phyloP scores from a whole-genome alignment of 1,140 invertebrate species.

The Drosophila micromelanica region DNA sequence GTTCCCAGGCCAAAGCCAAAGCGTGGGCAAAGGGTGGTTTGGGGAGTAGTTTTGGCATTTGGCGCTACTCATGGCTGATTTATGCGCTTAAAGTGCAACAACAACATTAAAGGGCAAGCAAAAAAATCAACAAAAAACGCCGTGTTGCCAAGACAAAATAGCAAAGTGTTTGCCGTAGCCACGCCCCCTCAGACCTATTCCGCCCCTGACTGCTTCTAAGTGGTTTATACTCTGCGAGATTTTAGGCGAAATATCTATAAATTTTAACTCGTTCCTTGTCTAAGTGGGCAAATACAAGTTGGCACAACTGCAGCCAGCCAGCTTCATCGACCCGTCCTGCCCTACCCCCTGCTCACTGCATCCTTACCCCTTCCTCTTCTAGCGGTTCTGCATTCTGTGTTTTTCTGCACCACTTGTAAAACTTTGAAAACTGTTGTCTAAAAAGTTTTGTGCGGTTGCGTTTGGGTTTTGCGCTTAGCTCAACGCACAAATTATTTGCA shows the following conservation, averaged over 20 bases:
- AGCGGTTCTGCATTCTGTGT: constrained; percentile 7
- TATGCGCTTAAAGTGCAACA: constrained; percentile 67
- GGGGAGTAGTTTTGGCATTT: constrained; percentile 50
- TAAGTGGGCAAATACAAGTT: constrained; percentile 77
- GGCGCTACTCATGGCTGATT: constrained; percentile 71
- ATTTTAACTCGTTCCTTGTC: constrained; percentile 78
- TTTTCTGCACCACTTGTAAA: constrained; percentile 70
- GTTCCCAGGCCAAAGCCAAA: neutral
- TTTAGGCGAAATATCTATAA: constrained; percentile 80
- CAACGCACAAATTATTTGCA: constrained; percentile 79
- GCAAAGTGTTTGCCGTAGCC: constrained; percentile 42
- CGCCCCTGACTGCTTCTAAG: constrained; percentile 43
- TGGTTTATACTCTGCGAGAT: constrained; percentile 78
- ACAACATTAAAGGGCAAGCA: constrained; percentile 16
- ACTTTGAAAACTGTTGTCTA: constrained; percentile 80
- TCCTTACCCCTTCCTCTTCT: constrained; percentile 1
- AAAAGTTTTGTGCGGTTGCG: constrained; percentile 71
- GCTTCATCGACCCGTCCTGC: constrained; percentile 50
- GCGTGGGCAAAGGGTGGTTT: neutral
- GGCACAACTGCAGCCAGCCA: constrained; percentile 37
- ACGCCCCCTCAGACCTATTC: constrained; percentile 20
- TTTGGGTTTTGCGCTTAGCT: constrained; percentile 70
- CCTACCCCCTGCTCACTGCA: constrained; percentile 14
- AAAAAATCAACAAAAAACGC: constrained; percentile 13
- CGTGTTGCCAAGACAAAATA: constrained; percentile 45